Evolutionary conservation across 1,140 invertebrate species (phyloP), one percentile per base, ranked within the genome.

Genomic region (Ridgeia piscesae): DNA sequence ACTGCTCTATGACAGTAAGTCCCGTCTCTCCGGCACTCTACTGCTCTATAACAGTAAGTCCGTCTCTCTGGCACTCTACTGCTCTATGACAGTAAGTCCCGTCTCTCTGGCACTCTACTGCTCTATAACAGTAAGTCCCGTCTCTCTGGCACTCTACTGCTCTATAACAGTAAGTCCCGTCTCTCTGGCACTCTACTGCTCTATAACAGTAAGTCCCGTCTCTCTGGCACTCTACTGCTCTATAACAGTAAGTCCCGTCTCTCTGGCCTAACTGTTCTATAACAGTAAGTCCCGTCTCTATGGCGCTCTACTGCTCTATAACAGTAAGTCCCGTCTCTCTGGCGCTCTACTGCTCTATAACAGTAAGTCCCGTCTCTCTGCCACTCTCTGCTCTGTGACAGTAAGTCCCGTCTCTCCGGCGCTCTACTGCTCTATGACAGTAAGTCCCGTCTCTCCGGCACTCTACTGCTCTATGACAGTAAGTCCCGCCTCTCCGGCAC

Each of bases 391-490:
- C 89, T 89, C 4, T 17, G 14, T 89, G 89, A 6, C 11, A 4
- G 11, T 42, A 42, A 4, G 42, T 42, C 42, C 4, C 42, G 4
- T 42, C 11, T 11, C 42, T 6, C 42, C 4, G 42, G 4, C 42
- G 11, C 4, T 11, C 96, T 99, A 0, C 96, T 99, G 91, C 96
- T 99, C 34, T 99, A 99, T 95, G 98, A 99, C 96, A 98, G 98
- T 99, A 93, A 94, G 94, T 93, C 14, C 35, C 34, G 17, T 33
- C 11, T 27, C 89, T 21, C 35, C 2, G 4, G 89, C 14, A 34
- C 14, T 34, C 34, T 89, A n/a, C 14, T 34, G 34, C 89, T 89
- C 4, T 17, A 89, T 89, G 89, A 6, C 11, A 4, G 11, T 42
- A 42, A 4, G 42, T 42, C 42, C 4, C 42, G 4, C 11, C 11